phyloP scores from a whole-genome alignment of 2,888 invertebrate species.

The Tetheella fluctuosa region DNA sequence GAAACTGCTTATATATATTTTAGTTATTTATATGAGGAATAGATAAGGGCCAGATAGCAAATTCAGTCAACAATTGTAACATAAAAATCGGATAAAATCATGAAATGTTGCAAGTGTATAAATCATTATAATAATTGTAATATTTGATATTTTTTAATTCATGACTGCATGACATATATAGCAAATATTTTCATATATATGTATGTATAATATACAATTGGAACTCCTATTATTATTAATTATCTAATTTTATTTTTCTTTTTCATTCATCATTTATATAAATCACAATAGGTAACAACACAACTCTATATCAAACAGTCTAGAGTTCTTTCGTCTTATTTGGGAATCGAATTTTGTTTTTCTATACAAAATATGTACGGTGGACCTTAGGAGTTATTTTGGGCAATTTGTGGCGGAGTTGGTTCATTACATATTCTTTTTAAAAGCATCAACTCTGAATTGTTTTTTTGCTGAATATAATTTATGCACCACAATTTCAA shows the following conservation, averaged over 20 bases:
- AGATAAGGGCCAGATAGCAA: not conserved
- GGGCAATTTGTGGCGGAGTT: not conserved
- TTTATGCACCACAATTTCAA: no score
- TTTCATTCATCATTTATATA: slow-evolving; percentile 49
- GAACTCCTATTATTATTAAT: slow-evolving; percentile 83
- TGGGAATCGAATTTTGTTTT: slow-evolving; percentile 14
- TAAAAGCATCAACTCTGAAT: not conserved
- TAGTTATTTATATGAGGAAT: not conserved
- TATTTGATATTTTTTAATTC: slow-evolving; percentile 34
- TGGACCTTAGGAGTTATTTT: not conserved
- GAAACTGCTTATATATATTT: not conserved
- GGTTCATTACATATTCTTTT: not conserved
- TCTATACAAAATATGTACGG: not conserved
- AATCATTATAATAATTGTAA: not conserved
- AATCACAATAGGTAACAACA: slow-evolving; percentile 83
- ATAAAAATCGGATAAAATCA: not conserved
- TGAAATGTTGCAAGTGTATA: not conserved
- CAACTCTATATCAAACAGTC: slow-evolving; percentile 66
- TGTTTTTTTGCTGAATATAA: no score
- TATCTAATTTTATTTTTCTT: slow-evolving; percentile 75
- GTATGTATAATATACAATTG: slow-evolving; percentile 83
- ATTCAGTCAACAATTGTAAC: not conserved
- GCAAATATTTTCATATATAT: slow-evolving; percentile 48
- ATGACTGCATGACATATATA: slow-evolving; percentile 61
- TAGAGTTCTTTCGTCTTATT: slow-evolving; percentile 48